phyloP scores from a whole-genome alignment of 1,140 invertebrate genomes.

The Phenacoccus solenopsis region DNA sequence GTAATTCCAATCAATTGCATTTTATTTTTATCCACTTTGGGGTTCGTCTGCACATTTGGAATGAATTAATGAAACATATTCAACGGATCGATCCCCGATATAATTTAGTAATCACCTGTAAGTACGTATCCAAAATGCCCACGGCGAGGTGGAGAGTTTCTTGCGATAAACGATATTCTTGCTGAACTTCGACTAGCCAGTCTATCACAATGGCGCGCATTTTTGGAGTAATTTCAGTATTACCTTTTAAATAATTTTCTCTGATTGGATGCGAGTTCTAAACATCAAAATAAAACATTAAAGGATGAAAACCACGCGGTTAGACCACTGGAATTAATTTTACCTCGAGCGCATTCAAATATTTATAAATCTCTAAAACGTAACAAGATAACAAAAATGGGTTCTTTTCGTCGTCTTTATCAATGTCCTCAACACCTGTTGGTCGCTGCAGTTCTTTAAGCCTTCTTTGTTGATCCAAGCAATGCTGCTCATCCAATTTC shows the following conservation, averaged over 20 bases:
- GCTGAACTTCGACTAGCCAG: conserved; percentile 88
- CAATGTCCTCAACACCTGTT: conserved; percentile 46
- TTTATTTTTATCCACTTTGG: conserved; percentile 46
- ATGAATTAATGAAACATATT: background rate
- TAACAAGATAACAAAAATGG: conserved; percentile 67
- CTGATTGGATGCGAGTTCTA: conserved; percentile 44
- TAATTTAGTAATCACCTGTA: conserved; percentile 49
- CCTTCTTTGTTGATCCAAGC: no score
- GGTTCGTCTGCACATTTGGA: conserved; percentile 30
- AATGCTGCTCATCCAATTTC: no score
- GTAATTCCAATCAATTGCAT: conserved; percentile 86
- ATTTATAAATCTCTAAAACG: conserved; percentile 71
- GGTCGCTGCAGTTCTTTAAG: background rate
- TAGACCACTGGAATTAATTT: conserved; percentile 20
- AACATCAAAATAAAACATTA: conserved; percentile 12
- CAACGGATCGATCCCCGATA: conserved; percentile 5
- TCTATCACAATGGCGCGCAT: conserved; percentile 84
- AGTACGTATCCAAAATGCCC: conserved; percentile 78
- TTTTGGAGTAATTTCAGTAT: conserved; percentile 50
- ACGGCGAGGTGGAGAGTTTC: conserved; percentile 87
- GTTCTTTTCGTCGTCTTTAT: conserved; percentile 58
- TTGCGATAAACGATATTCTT: conserved; percentile 70
- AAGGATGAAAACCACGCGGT: background rate
- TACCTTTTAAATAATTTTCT: conserved; percentile 47
- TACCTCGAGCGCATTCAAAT: conserved; percentile 57